Base-by-base conservation (phyloP, 2,797 vertebrate genomes). In the Ispidina lecontei region DNA sequence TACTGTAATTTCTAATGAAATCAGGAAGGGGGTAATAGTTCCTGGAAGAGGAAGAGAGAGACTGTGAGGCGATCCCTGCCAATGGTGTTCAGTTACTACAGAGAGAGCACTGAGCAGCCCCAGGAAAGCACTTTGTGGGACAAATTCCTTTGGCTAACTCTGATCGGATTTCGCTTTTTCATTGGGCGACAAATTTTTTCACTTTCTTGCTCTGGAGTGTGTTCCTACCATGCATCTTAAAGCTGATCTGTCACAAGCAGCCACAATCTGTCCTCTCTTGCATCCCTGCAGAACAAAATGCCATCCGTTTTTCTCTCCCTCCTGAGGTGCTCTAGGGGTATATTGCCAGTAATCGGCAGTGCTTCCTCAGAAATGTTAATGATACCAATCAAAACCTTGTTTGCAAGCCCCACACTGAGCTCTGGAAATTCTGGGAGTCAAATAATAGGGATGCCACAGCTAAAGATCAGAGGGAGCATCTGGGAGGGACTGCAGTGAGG, bases 1-100 rank as follows among this genome's bases (percentile, higher is more conserved):
- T 81, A 93, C 86, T 89, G 79, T 84, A 93, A 90, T 91, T 94
- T 94, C 93, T 96, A 96, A 96, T 95, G 94, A 94, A 97, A 97
- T 97, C 94, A 96, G 95, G 95, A 96, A 96, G 62, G 59, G 87
- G 93, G 88, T 92, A 96, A 96, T 95, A 90, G 91, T 87, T 96
- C 93, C 95, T 97, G 96, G 95, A 97, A 95, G 65, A 95, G 94
- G 96, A 96, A 96, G 80, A 96, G 96, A 96, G 94, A 90, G 69
- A 78, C 51, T 67, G 35, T 64, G 84, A 84, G 55, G 65, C 93
- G 88, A 91, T 87, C 55, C 37, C 65, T 96, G 91, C 93, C 95
- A 96, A 72, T 91, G 91, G 91, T 94, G 62, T 96, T 93, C 77
- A 81, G 88, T 91, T 94, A 96, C 91, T 91, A 95, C 94, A 89